Conservation (phyloP, 2,797 vertebrate genomes). For the Pyrocephalus nanus region DNA sequence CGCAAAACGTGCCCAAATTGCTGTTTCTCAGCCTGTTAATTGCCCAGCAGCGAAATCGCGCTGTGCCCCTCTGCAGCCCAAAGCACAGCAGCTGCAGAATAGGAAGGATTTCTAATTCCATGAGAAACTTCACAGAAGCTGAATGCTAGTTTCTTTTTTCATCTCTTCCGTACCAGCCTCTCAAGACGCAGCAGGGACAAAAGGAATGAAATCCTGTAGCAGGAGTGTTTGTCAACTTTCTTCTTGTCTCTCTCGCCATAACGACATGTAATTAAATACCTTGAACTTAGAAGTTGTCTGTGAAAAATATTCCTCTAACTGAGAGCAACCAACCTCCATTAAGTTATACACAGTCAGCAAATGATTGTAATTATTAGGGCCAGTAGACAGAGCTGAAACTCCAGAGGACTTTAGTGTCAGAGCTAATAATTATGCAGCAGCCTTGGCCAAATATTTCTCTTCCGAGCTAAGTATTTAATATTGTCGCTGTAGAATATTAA, state of each 20-base stretch:
- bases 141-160: neutral
- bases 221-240: constrained; percentile 52
- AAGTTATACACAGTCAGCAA: constrained; percentile 62
- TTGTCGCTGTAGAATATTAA: constrained; percentile 57
- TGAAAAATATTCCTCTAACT: constrained; percentile 50
- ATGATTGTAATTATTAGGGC: constrained; percentile 67
- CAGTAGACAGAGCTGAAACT: constrained; percentile 60
- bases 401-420: constrained; percentile 66
- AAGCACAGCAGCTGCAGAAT: neutral
- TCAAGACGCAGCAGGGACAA: constrained; percentile 36
- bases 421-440: constrained; percentile 69
- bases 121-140: neutral
- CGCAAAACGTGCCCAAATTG: neutral
- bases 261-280: constrained; percentile 29
- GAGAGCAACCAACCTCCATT: constrained; percentile 53
- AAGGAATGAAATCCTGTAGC: neutral
- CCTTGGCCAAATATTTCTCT: constrained; percentile 68
- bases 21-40: constrained; percentile 6
- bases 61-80: neutral
- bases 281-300: constrained; percentile 46
- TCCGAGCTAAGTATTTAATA: constrained; percentile 63
- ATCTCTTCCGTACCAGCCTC: constrained; percentile 4
- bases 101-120: neutral
- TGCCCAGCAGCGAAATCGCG: neutral
- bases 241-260: constrained; percentile 21